Base-by-base conservation (phyloP, 2,888 invertebrate genomes). In the Sphinx pinastri region DNA sequence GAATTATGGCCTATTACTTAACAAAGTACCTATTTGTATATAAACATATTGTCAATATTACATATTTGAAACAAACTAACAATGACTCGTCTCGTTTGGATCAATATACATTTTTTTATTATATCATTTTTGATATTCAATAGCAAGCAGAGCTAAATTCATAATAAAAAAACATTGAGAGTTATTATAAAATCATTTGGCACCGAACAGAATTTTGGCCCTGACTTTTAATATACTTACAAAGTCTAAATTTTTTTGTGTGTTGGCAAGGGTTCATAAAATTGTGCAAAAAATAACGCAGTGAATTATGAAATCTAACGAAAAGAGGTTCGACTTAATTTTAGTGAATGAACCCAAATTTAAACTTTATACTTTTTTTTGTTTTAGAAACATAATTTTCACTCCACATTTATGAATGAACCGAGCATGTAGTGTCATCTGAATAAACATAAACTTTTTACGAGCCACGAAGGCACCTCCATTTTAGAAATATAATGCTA, bases 381-480 rank as follows among this genome's bases (percentile, higher is more conserved):
- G 54, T 63, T 69, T 63, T 55, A 52, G 54, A 47, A 63, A 54
- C 60, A 69, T 54, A 67, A 60, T 13, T 69, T 63, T 54, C 11
- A 54, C 60, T 54, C 54, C 60, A 19, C 38, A 66, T 31, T 49
- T 67, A n/a, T 67, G 67, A 57, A 47, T 67, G 51, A 49, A 70
- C 70, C 55, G 55, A 67, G 51, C 55, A 31, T 49, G 55, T 31
- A 60, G 38, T 67, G 70, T 57, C 66, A 67, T 70, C 58, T 70
- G 31, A 67, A 70, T 70, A 67, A 67, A 70, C 66, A 72, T 72
- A 71, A 72, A 73, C 60, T 16, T 69, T 77, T 78, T 76, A 78
- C 71, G 77, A 77, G 45, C 60, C 16, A n/a, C 67, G 73, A 68
- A 76, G 73, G 75, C 75, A 74, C 73, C 73, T 78, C 69, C 74